Conservation (phyloP, 2,113 vertebrate species). For the Callaeas wilsoni region DNA sequence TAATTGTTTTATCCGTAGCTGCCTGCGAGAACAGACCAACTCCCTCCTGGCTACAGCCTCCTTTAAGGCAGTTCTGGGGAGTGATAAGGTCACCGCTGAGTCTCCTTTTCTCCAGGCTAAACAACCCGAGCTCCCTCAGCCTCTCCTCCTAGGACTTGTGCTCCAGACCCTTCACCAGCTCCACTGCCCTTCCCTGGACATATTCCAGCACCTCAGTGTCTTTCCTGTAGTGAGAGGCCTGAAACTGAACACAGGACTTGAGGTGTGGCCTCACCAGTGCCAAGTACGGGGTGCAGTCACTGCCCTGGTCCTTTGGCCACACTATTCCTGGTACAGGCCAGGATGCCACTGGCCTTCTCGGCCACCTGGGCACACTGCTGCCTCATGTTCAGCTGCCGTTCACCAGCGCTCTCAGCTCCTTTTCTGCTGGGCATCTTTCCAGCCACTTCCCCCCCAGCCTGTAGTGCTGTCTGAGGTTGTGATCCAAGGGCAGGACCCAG, state of each 20-base stretch:
- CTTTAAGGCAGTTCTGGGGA: not conserved
- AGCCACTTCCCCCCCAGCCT: not conserved
- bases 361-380: not conserved
- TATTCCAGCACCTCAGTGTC: not conserved
- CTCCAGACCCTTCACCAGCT: not conserved
- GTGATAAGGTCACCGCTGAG: not conserved
- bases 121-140: not conserved
- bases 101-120: not conserved
- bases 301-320: not conserved
- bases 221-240: not conserved
- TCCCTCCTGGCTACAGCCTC: not conserved
- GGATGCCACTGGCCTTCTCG: not conserved
- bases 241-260: fast-evolving
- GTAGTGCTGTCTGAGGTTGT: not conserved
- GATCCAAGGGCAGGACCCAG: not conserved
- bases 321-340: not conserved
- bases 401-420: not conserved
- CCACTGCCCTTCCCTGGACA: not conserved
- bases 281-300: too few species aligned
- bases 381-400: not conserved
- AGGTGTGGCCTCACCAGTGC: not conserved
- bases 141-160: not conserved
- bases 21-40: not conserved
- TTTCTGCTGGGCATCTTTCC: not conserved
- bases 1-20: not conserved